These are phyloP conservation scores for Pectinophora gossypiella DNA, from an alignment of 1,140 invertebrate genomes.

Conservation along the genomic window DNA sequence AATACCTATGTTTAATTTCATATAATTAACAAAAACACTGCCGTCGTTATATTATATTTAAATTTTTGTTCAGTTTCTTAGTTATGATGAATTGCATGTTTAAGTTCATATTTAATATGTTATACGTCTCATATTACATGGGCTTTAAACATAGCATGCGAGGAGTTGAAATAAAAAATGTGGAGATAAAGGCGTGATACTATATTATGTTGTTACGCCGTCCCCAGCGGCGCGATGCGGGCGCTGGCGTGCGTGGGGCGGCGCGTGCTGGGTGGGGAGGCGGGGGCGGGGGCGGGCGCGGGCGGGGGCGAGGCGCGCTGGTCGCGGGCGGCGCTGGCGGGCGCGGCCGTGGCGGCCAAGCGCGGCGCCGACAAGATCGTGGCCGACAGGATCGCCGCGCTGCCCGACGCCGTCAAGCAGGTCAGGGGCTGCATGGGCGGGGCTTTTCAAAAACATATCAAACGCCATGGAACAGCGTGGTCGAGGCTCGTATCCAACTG, in stretches of 20 bases:
- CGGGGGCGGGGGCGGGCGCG: conserved; percentile 13
- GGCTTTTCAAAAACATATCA: too few species aligned
- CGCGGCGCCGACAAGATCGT: conserved; percentile 94
- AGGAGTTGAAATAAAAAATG: not conserved
- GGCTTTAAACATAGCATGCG: not conserved
- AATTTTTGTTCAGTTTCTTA: too few species aligned
- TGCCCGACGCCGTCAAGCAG: conserved; percentile 85
- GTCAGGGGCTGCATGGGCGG: conserved; percentile 76
- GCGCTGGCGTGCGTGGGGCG: conserved; percentile 75
- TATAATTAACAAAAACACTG: too few species aligned
- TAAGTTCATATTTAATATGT: not conserved
- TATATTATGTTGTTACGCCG: not conserved
- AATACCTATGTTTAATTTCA: too few species aligned
- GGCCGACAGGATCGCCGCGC: conserved; percentile 88
- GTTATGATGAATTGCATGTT: not conserved
- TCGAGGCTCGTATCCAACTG: too few species aligned
- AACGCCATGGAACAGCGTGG: too few species aligned
- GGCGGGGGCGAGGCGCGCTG: conserved; percentile 87
- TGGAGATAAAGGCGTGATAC: not conserved
- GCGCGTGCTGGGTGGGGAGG: conserved; percentile 79
- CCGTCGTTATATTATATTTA: too few species aligned
- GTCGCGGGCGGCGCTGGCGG: conserved; percentile 63
- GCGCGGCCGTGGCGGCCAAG: conserved; percentile 85
- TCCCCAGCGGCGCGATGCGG: conserved; percentile 91
- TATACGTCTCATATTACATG: not conserved